phyloP scores from a whole-genome alignment of 2,113 vertebrate species.

The Cyprinodon brontotheroides region DNA sequence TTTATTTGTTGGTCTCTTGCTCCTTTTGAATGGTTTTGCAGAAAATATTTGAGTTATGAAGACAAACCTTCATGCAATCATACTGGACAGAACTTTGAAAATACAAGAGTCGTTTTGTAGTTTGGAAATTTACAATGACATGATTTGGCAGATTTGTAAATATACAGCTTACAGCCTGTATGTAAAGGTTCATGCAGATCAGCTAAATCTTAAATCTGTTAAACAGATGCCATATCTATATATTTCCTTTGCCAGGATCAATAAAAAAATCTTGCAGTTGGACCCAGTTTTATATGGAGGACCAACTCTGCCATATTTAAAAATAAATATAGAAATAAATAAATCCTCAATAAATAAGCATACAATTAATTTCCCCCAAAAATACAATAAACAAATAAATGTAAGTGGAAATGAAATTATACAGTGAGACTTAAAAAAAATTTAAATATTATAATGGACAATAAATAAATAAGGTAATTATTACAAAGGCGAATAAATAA shows the following conservation, averaged over 20 bases:
- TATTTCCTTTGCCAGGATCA: constrained; percentile 48
- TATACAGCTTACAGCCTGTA: background rate
- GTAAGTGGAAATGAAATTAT: too few relatives aligned
- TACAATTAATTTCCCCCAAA: too few relatives aligned
- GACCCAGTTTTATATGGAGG: background rate
- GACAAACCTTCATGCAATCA: background rate
- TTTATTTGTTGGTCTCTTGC: background rate
- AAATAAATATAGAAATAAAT: too few relatives aligned
- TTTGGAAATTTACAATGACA: background rate
- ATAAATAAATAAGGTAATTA: too few relatives aligned
- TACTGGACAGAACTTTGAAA: background rate
- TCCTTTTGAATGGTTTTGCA: background rate
- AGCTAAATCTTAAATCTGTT: constrained; percentile 26
- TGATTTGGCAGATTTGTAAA: constrained; percentile 3
- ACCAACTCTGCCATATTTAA: too few relatives aligned
- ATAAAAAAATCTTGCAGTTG: constrained; percentile 30
- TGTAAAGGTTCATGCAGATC: background rate
- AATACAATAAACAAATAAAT: too few relatives aligned
- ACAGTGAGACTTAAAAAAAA: too few relatives aligned
- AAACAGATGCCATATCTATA: constrained; percentile 26
- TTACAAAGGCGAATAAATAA: too few relatives aligned
- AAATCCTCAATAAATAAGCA: too few relatives aligned
- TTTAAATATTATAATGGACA: too few relatives aligned
- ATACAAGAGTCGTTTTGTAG: background rate
- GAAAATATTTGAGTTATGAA: background rate